phyloP scores from a whole-genome alignment of 2,797 vertebrate species.

The Pteropus rufus region DNA sequence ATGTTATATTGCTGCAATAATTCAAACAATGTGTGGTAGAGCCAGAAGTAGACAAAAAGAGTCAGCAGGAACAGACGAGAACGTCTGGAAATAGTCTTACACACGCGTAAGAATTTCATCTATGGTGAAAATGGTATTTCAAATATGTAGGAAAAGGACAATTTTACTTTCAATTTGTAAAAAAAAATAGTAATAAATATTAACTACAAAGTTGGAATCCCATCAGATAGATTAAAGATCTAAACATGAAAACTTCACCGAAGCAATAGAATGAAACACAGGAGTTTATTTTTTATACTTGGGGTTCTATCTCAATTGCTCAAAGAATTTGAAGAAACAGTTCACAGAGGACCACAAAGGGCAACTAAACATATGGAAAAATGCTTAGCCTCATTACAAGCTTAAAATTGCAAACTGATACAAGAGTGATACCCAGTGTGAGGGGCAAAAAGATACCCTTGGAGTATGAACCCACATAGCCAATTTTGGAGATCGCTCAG shows the following conservation, averaged over 20 bases:
- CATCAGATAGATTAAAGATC: background rate
- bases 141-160: background rate
- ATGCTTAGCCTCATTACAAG: background rate
- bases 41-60: background rate
- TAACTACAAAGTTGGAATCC: background rate
- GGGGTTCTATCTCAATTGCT: background rate
- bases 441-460: background rate
- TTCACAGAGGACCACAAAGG: background rate
- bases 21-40: background rate
- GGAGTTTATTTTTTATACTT: background rate
- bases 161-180: background rate
- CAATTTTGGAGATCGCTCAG: background rate
- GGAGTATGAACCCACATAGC: background rate
- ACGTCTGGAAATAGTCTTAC: background rate
- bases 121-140: background rate
- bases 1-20: background rate
- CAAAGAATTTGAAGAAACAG: background rate
- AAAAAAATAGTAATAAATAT: background rate
- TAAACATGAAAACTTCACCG: background rate
- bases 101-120: background rate
- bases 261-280: background rate
- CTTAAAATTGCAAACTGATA: background rate
- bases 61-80: background rate
- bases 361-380: background rate
- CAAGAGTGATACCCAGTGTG: background rate